Base-by-base conservation (phyloP, 2,113 vertebrate genomes). In the Stomatorhinus ivindoensis region DNA sequence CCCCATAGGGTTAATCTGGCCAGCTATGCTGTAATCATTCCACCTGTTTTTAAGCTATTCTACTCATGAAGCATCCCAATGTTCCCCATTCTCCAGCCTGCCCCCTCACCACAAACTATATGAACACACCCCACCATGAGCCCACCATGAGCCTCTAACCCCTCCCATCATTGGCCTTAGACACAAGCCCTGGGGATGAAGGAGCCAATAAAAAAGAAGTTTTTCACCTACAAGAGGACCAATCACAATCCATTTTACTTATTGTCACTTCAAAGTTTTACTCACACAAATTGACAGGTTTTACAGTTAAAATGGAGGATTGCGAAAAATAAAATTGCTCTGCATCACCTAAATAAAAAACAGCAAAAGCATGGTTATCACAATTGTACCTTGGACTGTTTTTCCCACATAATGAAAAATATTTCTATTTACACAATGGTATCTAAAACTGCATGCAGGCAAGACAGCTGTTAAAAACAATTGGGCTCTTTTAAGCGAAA, bases 241-340 rank as follows among this genome's bases (percentile, higher is more conserved):
- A 90, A 91, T 95, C 96, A 97, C 96, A 95, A 95, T 97, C 94
- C 95, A 97, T 95, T 95, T 97, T 95, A 97, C 94, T 95, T 93
- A 91, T 92, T 87, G 90, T 91, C 90, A 89, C 87, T 92, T 95
- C 92, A 93, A 87, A 89, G 89, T 87, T 90, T 86, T 93, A 93
- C 93, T 95, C 65, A 93, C 93, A 95, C 93, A 90, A 89, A 91
- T 92, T 50, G 89, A 95, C 93, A 94, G 87, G 89, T 92, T 95
- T 94, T 94, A 94, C 93, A 95, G 91, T 90, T 90, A 90, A 89
- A 93, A 92, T 92, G 93, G 92, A 92, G 92, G 91, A 92, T 91
- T 84, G 89, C 91, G 92, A 91, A 91, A 90, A 58, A 88, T 92
- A 42, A 91, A 90, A 89, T 53, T 89, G 88, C 91, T 93, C 91